These are phyloP conservation scores for Pollimyrus isidori DNA, from an alignment of 2,113 vertebrate genomes.

Conservation along the genomic window DNA sequence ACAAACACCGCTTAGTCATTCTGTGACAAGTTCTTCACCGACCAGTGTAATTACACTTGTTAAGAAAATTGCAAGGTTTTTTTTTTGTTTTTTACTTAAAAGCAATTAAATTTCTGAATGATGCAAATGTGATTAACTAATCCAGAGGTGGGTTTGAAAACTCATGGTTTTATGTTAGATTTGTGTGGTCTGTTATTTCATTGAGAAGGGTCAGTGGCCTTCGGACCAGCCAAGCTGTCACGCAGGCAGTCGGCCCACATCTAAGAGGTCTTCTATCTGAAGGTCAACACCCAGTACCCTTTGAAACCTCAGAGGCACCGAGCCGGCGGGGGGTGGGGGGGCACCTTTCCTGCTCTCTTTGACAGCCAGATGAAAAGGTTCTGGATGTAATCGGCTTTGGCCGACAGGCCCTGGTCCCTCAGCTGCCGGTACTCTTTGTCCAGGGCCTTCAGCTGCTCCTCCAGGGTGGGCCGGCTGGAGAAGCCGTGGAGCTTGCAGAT, in stretches of 20 bases:
- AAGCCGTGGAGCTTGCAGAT: conserved; percentile 58
- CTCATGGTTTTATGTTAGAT: neutral
- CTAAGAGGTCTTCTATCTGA: neutral
- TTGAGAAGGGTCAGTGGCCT: neutral
- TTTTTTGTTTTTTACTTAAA: neutral
- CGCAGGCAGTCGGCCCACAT: neutral
- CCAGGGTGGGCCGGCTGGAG: conserved; percentile 37
- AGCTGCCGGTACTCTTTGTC: conserved; percentile 54
- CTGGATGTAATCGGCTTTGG: conserved; percentile 52
- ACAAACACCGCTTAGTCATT: neutral
- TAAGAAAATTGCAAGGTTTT: neutral
- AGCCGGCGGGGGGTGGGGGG: neutral
- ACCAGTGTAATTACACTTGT: neutral
- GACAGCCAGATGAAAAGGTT: conserved; percentile 58
- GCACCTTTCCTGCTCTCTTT: conserved; percentile 49
- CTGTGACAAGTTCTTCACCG: neutral
- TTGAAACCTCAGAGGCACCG: neutral
- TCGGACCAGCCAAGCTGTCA: neutral
- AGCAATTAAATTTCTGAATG: neutral
- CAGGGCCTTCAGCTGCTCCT: conserved; percentile 57
- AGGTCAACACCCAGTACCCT: neutral
- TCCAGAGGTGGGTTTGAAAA: neutral
- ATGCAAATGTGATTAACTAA: neutral
- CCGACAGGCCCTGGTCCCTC: conserved; percentile 52
- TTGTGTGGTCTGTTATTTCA: neutral